Percentiles rank a stretch among this genome's conserved stretches.
These are phyloP conservation scores for Cartodere bifasciata DNA, from an alignment of 2,888 invertebrate genomes.

Conservation along the genomic window DNA sequence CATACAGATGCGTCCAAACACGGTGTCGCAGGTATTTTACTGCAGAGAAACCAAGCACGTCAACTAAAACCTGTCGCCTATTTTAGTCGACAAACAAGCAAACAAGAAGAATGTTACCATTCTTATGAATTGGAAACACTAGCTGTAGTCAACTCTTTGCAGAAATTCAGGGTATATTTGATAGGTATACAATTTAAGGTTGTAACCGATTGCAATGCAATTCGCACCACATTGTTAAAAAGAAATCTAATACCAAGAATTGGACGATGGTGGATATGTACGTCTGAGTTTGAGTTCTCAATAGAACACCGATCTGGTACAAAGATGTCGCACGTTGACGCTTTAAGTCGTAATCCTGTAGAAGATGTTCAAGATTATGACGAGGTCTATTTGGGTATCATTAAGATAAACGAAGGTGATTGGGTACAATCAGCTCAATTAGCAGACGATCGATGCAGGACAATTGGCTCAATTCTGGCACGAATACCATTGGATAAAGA, in stretches of 20 bases:
- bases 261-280: constrained; percentile 1
- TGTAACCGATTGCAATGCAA: constrained; percentile 1
- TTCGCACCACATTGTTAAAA: constrained; percentile 3
- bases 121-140: constrained; percentile 6
- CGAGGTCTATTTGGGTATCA: background rate
- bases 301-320: background rate
- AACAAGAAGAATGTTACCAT: constrained; percentile 5
- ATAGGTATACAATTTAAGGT: constrained; percentile 4
- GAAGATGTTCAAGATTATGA: background rate
- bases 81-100: constrained; percentile 3
- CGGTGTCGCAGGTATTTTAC: constrained; percentile 5
- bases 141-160: too few relatives aligned
- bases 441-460: constrained; percentile 3
- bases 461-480: background rate
- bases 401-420: constrained; percentile 4
- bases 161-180: background rate
- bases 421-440: constrained; percentile 4
- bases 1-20: too few relatives aligned
- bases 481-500: constrained; percentile 7
- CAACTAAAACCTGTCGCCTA: background rate
- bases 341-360: constrained; percentile 1
- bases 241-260: constrained; percentile 1
- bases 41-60: constrained; percentile 1
- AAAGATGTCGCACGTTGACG: constrained; percentile 2
- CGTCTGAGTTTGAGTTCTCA: background rate